Base-by-base conservation (phyloP, 92 coral and sea anemone genomes). In the Epizoanthus scotinus region DNA sequence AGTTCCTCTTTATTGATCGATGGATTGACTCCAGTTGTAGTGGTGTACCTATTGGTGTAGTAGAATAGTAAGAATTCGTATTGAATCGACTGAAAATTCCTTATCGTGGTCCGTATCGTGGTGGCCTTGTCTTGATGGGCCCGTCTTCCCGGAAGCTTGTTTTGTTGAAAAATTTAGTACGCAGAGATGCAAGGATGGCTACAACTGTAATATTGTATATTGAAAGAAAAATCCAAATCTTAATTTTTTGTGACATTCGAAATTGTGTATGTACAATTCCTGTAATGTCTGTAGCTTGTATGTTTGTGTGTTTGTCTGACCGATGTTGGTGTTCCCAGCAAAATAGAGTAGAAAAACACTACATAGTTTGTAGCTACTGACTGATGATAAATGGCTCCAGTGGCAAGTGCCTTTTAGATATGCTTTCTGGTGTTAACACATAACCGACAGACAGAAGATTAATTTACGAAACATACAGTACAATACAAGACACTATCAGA, bases 171-270 rank as follows among this genome's bases (percentile, higher is more conserved):
- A 79, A 84, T 71, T 67, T 38, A 84, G 89, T 61, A 78, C 82
- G 81, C 86, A 81, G 89, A 67, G 73, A 42, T 81, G 29, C 40
- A 34, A 56, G 71, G 78, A 42, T 77, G 82, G 50, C 86, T 68
- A 84, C 86, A 60, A 84, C 91, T 81, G 85, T 67, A 70, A 88
- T 84, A 86, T 77, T 89, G 92, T 89, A 89, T 70, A 89, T 89
- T 86, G 92, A 86, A 86, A 75, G 69, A 60, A 82, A 53, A 79
- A 67, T 82, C 85, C 84, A 84, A 77, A 88, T 84, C 89, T 88
- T 88, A 88, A 88, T 88, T 85, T 79, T 87, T 84, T 79, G 85
- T 84, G 88, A 80, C 85, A 84, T 87, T 86, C 84, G 82, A 78
- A 78, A 80, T 78, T 84, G 47, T 63, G 7, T 47, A 47, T 75